phyloP scores from a whole-genome alignment of 2,888 invertebrate species.

The Meliscaeva auricollis region DNA sequence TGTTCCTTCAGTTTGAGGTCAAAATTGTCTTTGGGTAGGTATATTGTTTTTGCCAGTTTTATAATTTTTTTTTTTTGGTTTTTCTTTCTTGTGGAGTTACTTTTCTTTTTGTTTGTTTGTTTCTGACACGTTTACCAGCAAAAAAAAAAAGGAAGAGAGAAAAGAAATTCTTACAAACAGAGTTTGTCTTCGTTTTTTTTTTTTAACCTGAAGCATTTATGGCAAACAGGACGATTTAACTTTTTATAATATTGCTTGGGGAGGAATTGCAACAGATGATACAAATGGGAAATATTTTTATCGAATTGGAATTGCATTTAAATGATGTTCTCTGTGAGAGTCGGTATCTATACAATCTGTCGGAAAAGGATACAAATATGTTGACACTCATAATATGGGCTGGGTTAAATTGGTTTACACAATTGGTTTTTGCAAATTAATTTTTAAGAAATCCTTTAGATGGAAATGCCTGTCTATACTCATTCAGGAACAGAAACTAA shows the following conservation, averaged over 20 bases:
- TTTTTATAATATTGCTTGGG: conserved; percentile 75
- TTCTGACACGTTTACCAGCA: conserved; percentile 35
- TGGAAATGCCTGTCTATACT: neutral
- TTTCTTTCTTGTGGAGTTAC: conserved; percentile 9
- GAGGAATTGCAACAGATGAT: conserved; percentile 76
- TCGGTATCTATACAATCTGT: neutral
- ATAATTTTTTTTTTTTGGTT: conserved; percentile 22
- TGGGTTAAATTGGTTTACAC: conserved; percentile 33
- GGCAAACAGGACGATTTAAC: conserved; percentile 63
- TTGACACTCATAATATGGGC: neutral
- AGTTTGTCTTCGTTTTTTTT: conserved; percentile 32
- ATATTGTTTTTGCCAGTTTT: conserved; percentile 62
- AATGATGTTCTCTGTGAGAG: conserved; percentile 67
- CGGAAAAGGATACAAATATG: neutral
- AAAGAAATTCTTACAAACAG: neutral
- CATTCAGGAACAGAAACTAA: conserved; percentile 11
- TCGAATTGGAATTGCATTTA: conserved; percentile 69
- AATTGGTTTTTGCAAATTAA: conserved; percentile 27
- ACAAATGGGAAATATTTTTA: conserved; percentile 75
- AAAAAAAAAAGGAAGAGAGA: neutral
- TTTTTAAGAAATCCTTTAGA: conserved; percentile 1
- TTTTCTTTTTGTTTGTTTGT: conserved; percentile 36
- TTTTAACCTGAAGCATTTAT: conserved; percentile 42
- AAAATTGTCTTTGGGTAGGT: conserved; percentile 71
- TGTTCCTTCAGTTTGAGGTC: conserved; percentile 52